Evolutionary conservation across 2,113 vertebrate species (phyloP).

Genomic region (Morone chrysops): DNA sequence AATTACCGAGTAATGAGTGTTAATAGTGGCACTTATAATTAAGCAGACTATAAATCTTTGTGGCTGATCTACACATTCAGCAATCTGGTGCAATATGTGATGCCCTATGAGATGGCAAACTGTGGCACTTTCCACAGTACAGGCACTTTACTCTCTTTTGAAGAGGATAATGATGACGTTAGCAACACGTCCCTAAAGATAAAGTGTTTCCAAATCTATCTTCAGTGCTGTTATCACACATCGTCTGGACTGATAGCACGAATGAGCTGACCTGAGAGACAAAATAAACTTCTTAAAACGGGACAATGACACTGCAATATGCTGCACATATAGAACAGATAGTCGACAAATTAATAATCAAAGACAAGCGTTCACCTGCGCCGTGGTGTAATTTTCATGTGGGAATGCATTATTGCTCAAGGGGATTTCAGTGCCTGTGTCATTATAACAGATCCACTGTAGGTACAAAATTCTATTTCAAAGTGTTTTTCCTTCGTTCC

Average conservation of each 20-base stretch:
- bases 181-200: not conserved
- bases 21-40: conserved; percentile 28
- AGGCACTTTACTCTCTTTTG: conserved; percentile 16
- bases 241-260: not conserved
- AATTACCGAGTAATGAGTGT: conserved; percentile 15
- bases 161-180: not conserved
- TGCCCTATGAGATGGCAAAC: conserved; percentile 1
- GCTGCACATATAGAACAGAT: not conserved
- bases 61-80: conserved; percentile 15
- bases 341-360: conserved; percentile 19
- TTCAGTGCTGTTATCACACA: conserved; percentile 11
- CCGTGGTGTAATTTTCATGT: conserved; percentile 32
- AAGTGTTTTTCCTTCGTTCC: conserved; percentile 33
- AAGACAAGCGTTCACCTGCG: conserved; percentile 16
- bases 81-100: not conserved
- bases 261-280: conserved; percentile 2
- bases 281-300: conserved; percentile 5
- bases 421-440: conserved; percentile 54
- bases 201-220: not conserved
- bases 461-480: conserved; percentile 53
- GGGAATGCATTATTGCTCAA: conserved; percentile 37
- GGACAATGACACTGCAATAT: conserved; percentile 5
- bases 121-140: not conserved
- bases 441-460: conserved; percentile 40
- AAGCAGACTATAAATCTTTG: conserved; percentile 6